Base-by-base conservation (phyloP, 2,797 vertebrate species). In the Amblyraja radiata region DNA sequence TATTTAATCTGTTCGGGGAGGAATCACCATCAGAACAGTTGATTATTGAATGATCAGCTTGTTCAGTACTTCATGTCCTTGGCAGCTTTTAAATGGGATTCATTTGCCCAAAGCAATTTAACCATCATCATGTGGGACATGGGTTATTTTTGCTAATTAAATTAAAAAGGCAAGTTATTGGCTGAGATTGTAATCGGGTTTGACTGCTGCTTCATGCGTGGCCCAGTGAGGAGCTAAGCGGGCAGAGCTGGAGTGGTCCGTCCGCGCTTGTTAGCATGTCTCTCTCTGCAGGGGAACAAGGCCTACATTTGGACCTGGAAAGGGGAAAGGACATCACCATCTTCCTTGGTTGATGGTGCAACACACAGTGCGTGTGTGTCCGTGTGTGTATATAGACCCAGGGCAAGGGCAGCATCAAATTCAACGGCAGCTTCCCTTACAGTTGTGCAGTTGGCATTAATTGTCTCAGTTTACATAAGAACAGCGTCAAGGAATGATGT, bases 131-230 rank as follows among this genome's bases (percentile, higher is more conserved):
- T 88, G 32, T 36, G 84, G 84, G 84, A 88, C 63, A 10, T 36
- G 84, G 63, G 84, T 88, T 88, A 88, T 88, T 88, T 88, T 88
- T 88, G 84, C 84, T 88, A 88, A 88, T 88, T 88, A n/a, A 88
- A 88, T 88, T 68, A 68, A 88, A 88, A 88, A 68, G 65, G 36
- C 84, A 88, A 88, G 84, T 88, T 65, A 88, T 88, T 84, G 32
- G 84, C 84, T 68, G n/a, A 88, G n/a, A 88, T 88, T 88, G 32
- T 65, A 88, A 88, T 88, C 84, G 68, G 84, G 32, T 88, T 88
- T 36, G 84, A 88, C 84, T 21, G n/a, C 36, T 88, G 84, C 16
- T 88, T 16, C n/a, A 88, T 88, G 84, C n/a, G 36, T 63, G 36
- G 84, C 58, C n/a, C n/a, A 8, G 84, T 14, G 21, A 36, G 61